A percentile compares a stretch with the other conserved stretches of the same genome.
These are phyloP conservation scores for Orthonevra nobilis DNA, from an alignment of 2,888 invertebrate species.

Conservation along the genomic window DNA sequence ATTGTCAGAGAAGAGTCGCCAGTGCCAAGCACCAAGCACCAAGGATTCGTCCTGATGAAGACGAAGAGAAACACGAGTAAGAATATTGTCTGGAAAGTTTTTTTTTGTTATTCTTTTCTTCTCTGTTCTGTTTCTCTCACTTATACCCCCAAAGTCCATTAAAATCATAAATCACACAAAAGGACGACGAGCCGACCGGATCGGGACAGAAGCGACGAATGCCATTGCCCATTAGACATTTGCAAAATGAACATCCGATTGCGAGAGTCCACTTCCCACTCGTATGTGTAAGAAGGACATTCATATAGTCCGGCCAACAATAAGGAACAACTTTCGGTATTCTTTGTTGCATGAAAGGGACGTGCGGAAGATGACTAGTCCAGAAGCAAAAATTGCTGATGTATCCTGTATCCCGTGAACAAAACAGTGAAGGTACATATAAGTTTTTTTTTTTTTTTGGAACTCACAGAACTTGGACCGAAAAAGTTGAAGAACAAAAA, in stretches of 20 bases:
- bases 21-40: neutral
- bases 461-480: no score
- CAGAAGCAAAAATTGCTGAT: constrained; percentile 35
- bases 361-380: constrained; percentile 26
- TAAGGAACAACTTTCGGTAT: constrained; percentile 55
- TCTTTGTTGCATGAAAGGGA: constrained; percentile 47
- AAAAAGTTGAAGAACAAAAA: neutral
- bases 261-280: constrained; percentile 47
- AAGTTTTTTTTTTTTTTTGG: no score
- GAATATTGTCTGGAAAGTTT: constrained; percentile 61
- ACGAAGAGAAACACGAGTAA: neutral
- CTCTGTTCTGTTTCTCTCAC: no score
- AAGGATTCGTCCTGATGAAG: no score
- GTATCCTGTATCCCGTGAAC: constrained; percentile 17
- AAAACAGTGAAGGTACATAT: constrained; percentile 17
- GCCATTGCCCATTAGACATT: constrained; percentile 64
- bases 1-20: constrained; percentile 23
- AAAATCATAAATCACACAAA: constrained; percentile 63
- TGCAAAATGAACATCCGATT: constrained; percentile 58
- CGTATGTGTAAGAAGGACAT: neutral
- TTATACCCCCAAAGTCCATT: constrained; percentile 59
- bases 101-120: no score
- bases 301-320: constrained; percentile 29
- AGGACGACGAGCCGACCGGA: constrained; percentile 29
- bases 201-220: constrained; percentile 40